Percentiles rank a stretch among this genome's conserved stretches.
These are phyloP conservation scores for Channa striata DNA, from an alignment of 2,797 vertebrate genomes.

Conservation along the genomic window DNA sequence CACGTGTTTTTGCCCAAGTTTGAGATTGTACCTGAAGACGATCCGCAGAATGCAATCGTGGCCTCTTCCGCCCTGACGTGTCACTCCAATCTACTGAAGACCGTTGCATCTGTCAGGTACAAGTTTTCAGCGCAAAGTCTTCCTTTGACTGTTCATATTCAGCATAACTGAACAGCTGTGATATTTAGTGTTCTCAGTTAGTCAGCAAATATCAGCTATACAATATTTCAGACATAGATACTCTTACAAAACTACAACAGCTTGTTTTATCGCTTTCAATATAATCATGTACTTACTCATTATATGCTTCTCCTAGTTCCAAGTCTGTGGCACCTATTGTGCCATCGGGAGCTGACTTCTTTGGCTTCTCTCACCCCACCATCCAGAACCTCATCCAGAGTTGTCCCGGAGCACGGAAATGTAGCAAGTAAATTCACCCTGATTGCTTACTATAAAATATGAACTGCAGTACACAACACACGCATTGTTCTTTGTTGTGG, in stretches of 20 bases:
- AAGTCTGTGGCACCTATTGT: slow-evolving; percentile 77
- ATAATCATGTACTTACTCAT: background rate
- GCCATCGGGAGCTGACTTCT: slow-evolving; percentile 91
- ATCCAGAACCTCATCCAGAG: slow-evolving; percentile 94
- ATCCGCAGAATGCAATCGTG: slow-evolving; percentile 89
- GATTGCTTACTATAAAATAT: background rate
- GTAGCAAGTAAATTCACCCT: slow-evolving; percentile 83
- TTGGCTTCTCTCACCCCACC: slow-evolving; percentile 91
- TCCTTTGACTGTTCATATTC: background rate
- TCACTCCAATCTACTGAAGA: slow-evolving; percentile 88
- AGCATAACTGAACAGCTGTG: background rate
- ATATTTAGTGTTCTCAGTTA: background rate
- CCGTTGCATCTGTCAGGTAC: slow-evolving; percentile 84
- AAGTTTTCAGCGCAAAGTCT: background rate
- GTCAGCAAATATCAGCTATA: background rate
- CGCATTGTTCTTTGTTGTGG: too few species aligned
- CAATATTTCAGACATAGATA: background rate
- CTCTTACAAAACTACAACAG: background rate
- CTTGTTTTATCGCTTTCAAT: background rate
- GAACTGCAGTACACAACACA: too few species aligned
- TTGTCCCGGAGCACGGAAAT: slow-evolving; percentile 92
- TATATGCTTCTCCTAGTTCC: slow-evolving; percentile 72
- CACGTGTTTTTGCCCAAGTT: slow-evolving; percentile 78
- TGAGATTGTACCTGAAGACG: slow-evolving; percentile 93
- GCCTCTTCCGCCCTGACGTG: slow-evolving; percentile 87